phyloP scores from a whole-genome alignment of 2,113 vertebrate species.

The Gymnocephalus cernua region DNA sequence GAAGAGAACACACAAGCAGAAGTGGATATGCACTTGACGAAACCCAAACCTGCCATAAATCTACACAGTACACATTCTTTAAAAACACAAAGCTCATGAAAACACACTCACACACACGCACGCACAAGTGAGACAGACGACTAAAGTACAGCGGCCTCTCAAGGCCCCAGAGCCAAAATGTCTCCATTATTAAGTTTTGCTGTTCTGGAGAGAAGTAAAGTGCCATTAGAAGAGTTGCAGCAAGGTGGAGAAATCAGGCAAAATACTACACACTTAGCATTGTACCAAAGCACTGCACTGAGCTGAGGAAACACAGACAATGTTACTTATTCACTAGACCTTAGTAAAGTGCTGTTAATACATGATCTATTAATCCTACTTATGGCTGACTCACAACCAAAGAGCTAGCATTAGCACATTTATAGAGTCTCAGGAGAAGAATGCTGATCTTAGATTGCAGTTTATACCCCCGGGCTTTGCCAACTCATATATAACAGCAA shows the following conservation, averaged over 20 bases:
- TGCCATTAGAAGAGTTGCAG: conserved; percentile 30
- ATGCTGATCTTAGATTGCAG: conserved; percentile 29
- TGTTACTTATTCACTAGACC: conserved; percentile 73
- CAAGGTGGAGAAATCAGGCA: conserved; percentile 30
- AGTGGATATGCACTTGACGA: conserved; percentile 2
- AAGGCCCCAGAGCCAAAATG: conserved; percentile 12
- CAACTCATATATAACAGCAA: neutral
- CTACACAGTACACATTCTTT: neutral
- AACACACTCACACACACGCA: conserved; percentile 2
- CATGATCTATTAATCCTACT: conserved; percentile 72
- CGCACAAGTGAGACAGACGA: conserved; percentile 9
- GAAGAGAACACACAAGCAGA: neutral
- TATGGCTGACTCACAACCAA: conserved; percentile 34
- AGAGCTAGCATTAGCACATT: conserved; percentile 30
- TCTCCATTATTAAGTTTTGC: conserved; percentile 18
- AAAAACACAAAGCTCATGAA: neutral
- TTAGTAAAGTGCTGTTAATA: conserved; percentile 67
- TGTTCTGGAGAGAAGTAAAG: conserved; percentile 21
- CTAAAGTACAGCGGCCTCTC: conserved; percentile 8
- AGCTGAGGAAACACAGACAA: conserved; percentile 43
- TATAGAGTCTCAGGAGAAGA: conserved; percentile 22
- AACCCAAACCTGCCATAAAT: neutral
- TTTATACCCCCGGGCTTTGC: neutral
- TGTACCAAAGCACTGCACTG: conserved; percentile 10
- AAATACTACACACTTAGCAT: conserved; percentile 1